These are phyloP conservation scores for Scomber colias DNA, from an alignment of 2,113 vertebrate genomes.

Conservation along the genomic window DNA sequence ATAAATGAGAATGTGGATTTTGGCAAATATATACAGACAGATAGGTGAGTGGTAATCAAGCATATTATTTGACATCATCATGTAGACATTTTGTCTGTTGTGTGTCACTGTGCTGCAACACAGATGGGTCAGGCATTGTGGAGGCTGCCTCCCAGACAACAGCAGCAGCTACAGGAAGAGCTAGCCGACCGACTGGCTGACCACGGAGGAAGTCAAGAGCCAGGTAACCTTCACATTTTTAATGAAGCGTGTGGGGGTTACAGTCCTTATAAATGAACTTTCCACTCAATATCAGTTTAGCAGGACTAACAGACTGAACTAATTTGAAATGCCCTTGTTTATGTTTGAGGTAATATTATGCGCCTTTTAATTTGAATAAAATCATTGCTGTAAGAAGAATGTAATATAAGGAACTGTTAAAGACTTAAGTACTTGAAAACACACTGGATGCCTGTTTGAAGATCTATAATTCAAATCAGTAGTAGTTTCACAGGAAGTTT, in stretches of 20 bases:
- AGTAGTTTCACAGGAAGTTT: no score
- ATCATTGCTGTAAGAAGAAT: no score
- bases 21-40: background rate
- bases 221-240: constrained; percentile 42
- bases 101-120: constrained; percentile 35
- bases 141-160: constrained; percentile 93
- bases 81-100: constrained; percentile 35
- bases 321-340: background rate
- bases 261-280: background rate
- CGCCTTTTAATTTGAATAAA: background rate
- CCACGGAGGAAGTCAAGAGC: constrained; percentile 41
- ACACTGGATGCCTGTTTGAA: no score
- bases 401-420: no score
- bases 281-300: background rate
- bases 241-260: background rate
- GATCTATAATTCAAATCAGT: no score
- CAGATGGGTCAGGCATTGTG: constrained; percentile 99
- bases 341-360: background rate
- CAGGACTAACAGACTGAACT: background rate
- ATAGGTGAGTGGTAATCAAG: background rate
- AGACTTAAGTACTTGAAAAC: no score
- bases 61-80: background rate
- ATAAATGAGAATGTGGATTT: background rate
- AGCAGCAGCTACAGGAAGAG: constrained; percentile 94
- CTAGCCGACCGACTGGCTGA: constrained; percentile 84